phyloP scores from a whole-genome alignment of 2,113 vertebrate species.

The Lucifuga dentata region DNA sequence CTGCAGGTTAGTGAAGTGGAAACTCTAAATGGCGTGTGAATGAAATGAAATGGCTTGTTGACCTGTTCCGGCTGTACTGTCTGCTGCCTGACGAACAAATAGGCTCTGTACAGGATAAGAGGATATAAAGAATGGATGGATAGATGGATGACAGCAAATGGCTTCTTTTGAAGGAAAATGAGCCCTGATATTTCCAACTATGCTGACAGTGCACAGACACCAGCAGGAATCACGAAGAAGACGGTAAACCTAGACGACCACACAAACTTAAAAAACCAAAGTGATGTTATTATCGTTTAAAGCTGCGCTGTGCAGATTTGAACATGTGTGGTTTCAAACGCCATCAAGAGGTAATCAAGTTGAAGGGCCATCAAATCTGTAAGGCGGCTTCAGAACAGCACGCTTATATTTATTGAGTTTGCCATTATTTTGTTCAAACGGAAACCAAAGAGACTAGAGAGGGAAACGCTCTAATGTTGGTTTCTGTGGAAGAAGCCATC shows the following conservation, averaged over 20 bases:
- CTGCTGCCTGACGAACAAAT: too few relatives aligned
- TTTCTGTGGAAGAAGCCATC: neutral
- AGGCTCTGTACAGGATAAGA: too few relatives aligned
- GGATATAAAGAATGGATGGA: neutral
- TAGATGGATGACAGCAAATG: constrained; percentile 31
- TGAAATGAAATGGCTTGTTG: too few relatives aligned
- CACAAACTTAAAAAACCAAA: constrained; percentile 33
- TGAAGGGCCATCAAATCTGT: too few relatives aligned
- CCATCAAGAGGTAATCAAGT: too few relatives aligned
- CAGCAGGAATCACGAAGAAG: constrained; percentile 46
- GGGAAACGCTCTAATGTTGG: neutral
- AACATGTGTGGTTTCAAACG: neutral
- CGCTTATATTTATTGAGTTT: neutral
- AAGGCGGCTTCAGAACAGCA: too few relatives aligned
- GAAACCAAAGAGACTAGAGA: neutral
- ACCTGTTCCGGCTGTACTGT: too few relatives aligned
- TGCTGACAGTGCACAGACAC: constrained; percentile 55
- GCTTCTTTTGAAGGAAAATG: constrained; percentile 44
- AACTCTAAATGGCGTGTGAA: too few relatives aligned
- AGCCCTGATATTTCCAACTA: constrained; percentile 34
- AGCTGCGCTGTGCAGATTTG: constrained; percentile 17
- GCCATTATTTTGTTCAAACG: neutral
- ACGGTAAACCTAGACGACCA: constrained; percentile 30
- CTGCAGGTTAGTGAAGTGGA: too few relatives aligned
- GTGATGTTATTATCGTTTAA: constrained; percentile 9